Evolutionary conservation across 2,888 invertebrate species (phyloP).

Genomic region (Microchrysa polita): DNA sequence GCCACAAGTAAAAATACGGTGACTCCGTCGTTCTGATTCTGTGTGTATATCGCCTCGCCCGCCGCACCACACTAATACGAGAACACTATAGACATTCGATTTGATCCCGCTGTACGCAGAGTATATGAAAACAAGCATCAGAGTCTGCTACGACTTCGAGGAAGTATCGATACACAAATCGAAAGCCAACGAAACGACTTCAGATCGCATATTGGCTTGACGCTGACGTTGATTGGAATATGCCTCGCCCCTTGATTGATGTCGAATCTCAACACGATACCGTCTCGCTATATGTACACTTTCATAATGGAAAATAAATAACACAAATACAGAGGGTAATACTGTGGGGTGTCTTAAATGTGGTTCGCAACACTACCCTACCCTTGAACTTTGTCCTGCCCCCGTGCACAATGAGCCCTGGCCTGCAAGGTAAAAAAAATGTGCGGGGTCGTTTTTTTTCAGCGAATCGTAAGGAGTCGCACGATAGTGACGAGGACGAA

Average conservation of each 20-base stretch:
- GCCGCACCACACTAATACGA: conserved; percentile 30
- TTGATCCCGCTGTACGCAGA: background rate
- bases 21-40: too few species aligned
- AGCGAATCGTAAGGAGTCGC: conserved; percentile 47
- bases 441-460: conserved; percentile 39
- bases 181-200: conserved; percentile 38
- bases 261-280: background rate
- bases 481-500: background rate
- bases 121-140: conserved; percentile 2
- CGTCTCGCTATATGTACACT: conserved; percentile 27
- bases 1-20: too few species aligned
- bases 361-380: conserved; percentile 1
- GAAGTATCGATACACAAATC: conserved; percentile 41
- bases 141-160: background rate
- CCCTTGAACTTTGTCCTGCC: conserved; percentile 17
- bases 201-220: conserved; percentile 38
- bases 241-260: conserved; percentile 46
- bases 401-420: background rate
- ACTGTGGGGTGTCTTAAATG: conserved; percentile 20
- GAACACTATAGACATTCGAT: background rate
- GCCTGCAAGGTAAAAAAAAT: conserved; percentile 30
- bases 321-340: conserved; percentile 34
- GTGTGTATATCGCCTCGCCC: background rate
- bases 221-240: conserved; percentile 39
- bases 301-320: conserved; percentile 41